Base-by-base conservation (phyloP, 1,140 invertebrate genomes). In the Drosophila aff. region DNA sequence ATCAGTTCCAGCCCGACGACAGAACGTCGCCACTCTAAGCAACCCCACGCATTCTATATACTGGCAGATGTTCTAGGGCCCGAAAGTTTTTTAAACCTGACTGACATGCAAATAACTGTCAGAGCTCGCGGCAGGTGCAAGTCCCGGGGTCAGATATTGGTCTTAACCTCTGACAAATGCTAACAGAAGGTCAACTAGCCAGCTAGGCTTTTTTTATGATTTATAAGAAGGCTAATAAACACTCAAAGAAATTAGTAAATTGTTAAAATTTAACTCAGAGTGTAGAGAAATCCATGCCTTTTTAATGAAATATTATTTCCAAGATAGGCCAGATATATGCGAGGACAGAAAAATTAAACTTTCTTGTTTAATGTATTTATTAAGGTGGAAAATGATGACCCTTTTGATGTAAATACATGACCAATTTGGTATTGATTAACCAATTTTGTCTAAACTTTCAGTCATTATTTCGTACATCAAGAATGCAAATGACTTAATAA, bases 111-210 rank as follows among this genome's bases (percentile, higher is more conserved):
- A 91, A 82, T 91, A 79, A 57, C 73, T 79, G 69, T 58, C 46
- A 76, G 80, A 49, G 64, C 50, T 68, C 73, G 65, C 67, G 76
- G 61, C 87, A 89, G 83, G 81, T 91, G 78, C 63, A 85, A 62
- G 52, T 60, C 76, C 49, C 52, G 57, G 74, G 76, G 64, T 64
- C 60, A 69, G 57, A 77, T 68, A 44, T 58, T 33, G 52, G 46
- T 71, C 52, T 46, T 79, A 40, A 73, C 66, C 49, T 66, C 59
- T 68, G 64, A 16, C 43, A 68, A 87, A 87, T 87, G 81, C 46
- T 87, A 90, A 90, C 84, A 87, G 84, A 81, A 89, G 84, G 84
- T 87, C 85, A 90, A 89, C 59, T 81, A 73, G 64, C 75, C 28
- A 49, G 47, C 71, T 43, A 18, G 3, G 6, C n/a, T 18, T 26